Evolutionary conservation across 2,113 vertebrate genomes (phyloP), one percentile per base, ranked within the genome.

Genomic region (Phocoena sinus): DNA sequence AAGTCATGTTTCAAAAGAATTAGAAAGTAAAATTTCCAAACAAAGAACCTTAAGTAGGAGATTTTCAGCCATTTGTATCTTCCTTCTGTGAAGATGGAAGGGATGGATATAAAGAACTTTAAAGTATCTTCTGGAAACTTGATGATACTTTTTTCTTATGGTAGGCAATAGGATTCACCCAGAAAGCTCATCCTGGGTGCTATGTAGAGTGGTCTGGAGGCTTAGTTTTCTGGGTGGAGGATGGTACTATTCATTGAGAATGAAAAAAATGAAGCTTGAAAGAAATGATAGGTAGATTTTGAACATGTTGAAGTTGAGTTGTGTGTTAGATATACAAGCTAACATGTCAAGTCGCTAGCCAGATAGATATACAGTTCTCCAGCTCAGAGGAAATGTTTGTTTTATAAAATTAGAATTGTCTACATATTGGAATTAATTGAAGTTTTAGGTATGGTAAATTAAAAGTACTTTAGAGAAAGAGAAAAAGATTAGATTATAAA

Each of bases 341-440:
- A 14, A 2, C 1, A 0, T 36, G 9, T 33, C 2, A 33, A 12
- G 23, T 21, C 8, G 2, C 14, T 36, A 38, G 85, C 8, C 23
- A 56, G 23, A 8, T 21, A 44, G 31, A 11, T 63, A 31, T 10
- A 26, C 15, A 7, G 3, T 94, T 91, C 33, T 76, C 38, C 17
- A 74, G 26, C 44, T 81, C 25, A 50, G 14, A 82, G 33, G 38
- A 74, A 65, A 53, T 21, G 58, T 50, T 94, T 85, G 13, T 36
- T 71, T 86, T 82, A 36, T 62, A 62, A 8, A 36, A 67, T 18
- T 94, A 88, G 17, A 86, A 47, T 94, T 47, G 2, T 63, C 31
- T 68, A 56, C 23, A 38, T 60, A 70, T 41, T 94, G 14, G 47
- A 83, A 38, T 95, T 91, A 87, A 41, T 91, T 88, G 23, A 84